phyloP scores from a whole-genome alignment of 2,797 vertebrate species.

The Platyrinchus mystaceus region DNA sequence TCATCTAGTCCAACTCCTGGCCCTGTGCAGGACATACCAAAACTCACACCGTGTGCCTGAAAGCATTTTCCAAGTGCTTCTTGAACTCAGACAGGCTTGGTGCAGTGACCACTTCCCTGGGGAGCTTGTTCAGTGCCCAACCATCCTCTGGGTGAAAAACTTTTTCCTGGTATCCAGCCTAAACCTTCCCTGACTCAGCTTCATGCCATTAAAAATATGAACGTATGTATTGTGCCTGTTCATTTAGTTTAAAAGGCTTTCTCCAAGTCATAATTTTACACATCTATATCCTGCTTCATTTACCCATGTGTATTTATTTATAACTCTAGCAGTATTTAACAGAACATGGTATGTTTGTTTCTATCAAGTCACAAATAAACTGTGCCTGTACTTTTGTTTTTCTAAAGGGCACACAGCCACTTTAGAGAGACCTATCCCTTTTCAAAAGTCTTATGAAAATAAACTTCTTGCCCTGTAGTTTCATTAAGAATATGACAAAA shows the following conservation, averaged over 20 bases:
- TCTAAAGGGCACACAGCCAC: constrained; percentile 71
- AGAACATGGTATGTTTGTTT: neutral
- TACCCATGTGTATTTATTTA: neutral
- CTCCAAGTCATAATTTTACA: neutral
- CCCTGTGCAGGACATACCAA: neutral
- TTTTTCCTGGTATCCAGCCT: neutral
- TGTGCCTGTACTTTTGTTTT: constrained; percentile 71
- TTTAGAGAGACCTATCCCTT: constrained; percentile 77
- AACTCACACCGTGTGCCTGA: neutral
- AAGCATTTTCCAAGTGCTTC: neutral
- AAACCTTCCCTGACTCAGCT: neutral
- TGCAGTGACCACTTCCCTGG: neutral
- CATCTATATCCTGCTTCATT: neutral
- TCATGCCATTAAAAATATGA: neutral
- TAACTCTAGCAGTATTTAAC: neutral
- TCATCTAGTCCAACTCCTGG: neutral
- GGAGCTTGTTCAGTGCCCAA: neutral
- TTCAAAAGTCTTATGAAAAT: constrained; percentile 24
- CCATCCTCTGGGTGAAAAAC: neutral
- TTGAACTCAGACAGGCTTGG: neutral
- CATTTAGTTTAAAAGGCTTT: neutral
- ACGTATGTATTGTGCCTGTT: neutral
- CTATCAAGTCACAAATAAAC: constrained; percentile 83
- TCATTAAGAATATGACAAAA: neutral
- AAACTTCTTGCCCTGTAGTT: constrained; percentile 20